Percentiles rank a stretch among this genome's conserved stretches.
Conservation (phyloP, 2,888 invertebrate species). For the Nomada fabriciana region DNA sequence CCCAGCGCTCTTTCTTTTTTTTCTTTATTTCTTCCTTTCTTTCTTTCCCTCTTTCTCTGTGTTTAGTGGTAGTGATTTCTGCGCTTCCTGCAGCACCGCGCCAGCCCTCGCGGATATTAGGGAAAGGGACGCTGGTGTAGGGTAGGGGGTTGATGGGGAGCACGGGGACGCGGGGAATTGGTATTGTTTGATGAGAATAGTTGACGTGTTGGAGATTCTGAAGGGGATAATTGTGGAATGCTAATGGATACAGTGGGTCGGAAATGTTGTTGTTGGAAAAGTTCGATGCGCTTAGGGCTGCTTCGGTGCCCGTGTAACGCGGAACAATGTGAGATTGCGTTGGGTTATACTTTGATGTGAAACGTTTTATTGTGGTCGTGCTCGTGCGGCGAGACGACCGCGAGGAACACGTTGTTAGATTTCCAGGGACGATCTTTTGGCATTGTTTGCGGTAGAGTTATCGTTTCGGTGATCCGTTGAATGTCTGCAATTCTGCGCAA, state of each 20-base stretch:
- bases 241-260: slow-evolving; percentile 47
- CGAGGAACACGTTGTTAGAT: neutral
- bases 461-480: neutral
- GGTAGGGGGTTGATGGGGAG: neutral
- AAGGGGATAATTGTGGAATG: slow-evolving; percentile 57
- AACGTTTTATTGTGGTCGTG: slow-evolving; percentile 3
- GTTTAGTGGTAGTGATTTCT: slow-evolving; percentile 60
- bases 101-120: slow-evolving; percentile 37
- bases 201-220: slow-evolving; percentile 54
- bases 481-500: neutral
- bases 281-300: slow-evolving; percentile 40
- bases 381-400: neutral
- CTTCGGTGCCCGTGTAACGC: neutral
- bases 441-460: neutral
- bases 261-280: slow-evolving; percentile 48
- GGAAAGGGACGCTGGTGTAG: too few relatives aligned
- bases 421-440: neutral
- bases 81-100: slow-evolving; percentile 26
- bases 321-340: slow-evolving; percentile 4
- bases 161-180: slow-evolving; percentile 25
- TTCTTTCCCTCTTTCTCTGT: neutral
- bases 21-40: neutral
- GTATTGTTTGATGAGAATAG: slow-evolving; percentile 58
- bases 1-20: too few relatives aligned
- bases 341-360: neutral